Evolutionary conservation across 2,888 invertebrate genomes (phyloP).

Genomic region (Thalpophila matura): DNA sequence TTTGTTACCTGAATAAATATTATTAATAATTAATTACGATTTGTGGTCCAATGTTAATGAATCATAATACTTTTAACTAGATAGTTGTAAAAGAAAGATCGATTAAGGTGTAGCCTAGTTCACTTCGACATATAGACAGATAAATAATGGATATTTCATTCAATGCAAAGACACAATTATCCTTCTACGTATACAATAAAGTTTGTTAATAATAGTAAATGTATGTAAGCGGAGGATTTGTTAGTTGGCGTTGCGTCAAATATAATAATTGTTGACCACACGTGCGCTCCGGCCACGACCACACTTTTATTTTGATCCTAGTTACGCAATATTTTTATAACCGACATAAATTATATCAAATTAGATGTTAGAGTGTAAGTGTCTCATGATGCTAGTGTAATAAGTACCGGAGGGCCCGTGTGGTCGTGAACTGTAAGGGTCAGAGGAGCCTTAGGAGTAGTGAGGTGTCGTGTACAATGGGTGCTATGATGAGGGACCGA

Average conservation of each 20-base stretch:
- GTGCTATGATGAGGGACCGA: conserved; percentile 84
- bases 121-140: conserved; percentile 67
- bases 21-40: conserved; percentile 89
- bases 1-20: conserved; percentile 91
- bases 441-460: conserved; percentile 73
- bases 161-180: conserved; percentile 69
- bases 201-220: conserved; percentile 58
- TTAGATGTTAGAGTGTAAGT: conserved; percentile 73
- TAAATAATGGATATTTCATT: conserved; percentile 57
- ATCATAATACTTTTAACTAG: conserved; percentile 88
- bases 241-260: conserved; percentile 56
- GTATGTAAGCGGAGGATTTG: conserved; percentile 60
- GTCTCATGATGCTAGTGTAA: conserved; percentile 37
- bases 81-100: conserved; percentile 83
- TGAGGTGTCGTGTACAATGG: conserved; percentile 69
- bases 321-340: conserved; percentile 82
- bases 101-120: conserved; percentile 81
- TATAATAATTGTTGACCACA: conserved; percentile 58
- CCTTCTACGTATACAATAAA: conserved; percentile 67
- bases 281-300: conserved; percentile 58
- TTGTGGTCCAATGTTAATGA: conserved; percentile 91
- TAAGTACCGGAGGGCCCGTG: conserved; percentile 66
- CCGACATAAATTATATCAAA: conserved; percentile 77
- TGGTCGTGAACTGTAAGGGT: conserved; percentile 72
- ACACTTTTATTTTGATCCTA: conserved; percentile 38